These are phyloP conservation scores for Brenthis daphne DNA, from an alignment of 2,888 invertebrate species.

Conservation along the genomic window DNA sequence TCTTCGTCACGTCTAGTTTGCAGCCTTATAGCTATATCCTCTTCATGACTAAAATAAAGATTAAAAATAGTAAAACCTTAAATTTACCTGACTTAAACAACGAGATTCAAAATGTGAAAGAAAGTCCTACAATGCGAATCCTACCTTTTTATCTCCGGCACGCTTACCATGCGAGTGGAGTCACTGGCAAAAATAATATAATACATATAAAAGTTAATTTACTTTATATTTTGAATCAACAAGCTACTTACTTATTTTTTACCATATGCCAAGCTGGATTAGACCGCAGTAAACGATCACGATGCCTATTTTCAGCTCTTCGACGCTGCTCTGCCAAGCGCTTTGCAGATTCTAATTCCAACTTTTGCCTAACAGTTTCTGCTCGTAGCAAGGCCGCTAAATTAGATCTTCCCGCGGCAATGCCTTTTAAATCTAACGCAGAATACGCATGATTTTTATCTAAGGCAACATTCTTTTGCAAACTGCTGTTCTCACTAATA, in stretches of 20 bases:
- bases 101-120: no score
- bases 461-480: slow-evolving; percentile 49
- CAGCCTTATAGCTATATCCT: slow-evolving; percentile 85
- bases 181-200: no score
- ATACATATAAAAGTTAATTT: background rate
- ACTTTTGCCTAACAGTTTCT: slow-evolving; percentile 82
- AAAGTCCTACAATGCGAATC: no score
- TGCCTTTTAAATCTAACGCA: slow-evolving; percentile 67
- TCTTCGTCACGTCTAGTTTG: slow-evolving; percentile 87
- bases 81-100: no score
- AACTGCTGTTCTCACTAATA: slow-evolving; percentile 57
- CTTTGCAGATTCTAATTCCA: slow-evolving; percentile 84
- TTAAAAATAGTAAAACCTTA: no score
- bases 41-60: slow-evolving; percentile 77
- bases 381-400: slow-evolving; percentile 86
- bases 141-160: no score
- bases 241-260: slow-evolving; percentile 77
- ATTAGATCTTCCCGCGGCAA: slow-evolving; percentile 80
- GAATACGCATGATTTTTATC: slow-evolving; percentile 71
- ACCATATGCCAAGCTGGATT: slow-evolving; percentile 88
- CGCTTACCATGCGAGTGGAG: no score
- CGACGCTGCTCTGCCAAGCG: slow-evolving; percentile 83
- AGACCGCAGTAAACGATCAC: slow-evolving; percentile 82
- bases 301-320: slow-evolving; percentile 80
- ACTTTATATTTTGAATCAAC: background rate